These are phyloP conservation scores for Probosciger aterrimus DNA, from an alignment of 2,113 vertebrate species.

Conservation along the genomic window DNA sequence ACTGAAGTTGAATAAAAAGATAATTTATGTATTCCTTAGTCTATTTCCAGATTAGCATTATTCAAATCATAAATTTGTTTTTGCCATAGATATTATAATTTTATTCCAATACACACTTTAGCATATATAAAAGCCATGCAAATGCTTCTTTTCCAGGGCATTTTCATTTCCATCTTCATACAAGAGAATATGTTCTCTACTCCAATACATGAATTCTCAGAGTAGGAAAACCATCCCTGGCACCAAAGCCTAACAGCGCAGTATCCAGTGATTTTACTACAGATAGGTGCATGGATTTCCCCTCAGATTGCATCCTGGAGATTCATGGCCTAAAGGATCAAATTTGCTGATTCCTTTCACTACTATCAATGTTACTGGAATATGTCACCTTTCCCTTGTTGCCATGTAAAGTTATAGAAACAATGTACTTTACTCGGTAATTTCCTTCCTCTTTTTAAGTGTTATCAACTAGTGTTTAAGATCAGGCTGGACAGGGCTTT, in stretches of 20 bases:
- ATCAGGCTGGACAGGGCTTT: background rate
- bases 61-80: background rate
- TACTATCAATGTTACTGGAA: background rate
- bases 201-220: background rate
- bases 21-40: background rate
- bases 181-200: background rate
- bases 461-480: background rate
- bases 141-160: background rate
- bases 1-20: background rate
- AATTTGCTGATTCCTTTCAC: background rate
- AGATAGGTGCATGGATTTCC: background rate
- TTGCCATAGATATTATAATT: background rate
- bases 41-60: conserved; percentile 15
- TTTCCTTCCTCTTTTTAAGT: background rate
- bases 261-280: background rate
- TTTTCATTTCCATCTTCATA: background rate
- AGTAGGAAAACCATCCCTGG: background rate
- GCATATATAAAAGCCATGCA: background rate
- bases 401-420: background rate
- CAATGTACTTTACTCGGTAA: background rate
- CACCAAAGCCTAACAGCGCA: background rate
- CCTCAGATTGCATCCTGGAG: background rate
- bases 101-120: background rate
- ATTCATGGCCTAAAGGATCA: background rate
- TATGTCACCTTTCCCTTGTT: background rate